These are phyloP conservation scores for Aramus guarauna DNA, from an alignment of 2,113 vertebrate species.

Conservation along the genomic window DNA sequence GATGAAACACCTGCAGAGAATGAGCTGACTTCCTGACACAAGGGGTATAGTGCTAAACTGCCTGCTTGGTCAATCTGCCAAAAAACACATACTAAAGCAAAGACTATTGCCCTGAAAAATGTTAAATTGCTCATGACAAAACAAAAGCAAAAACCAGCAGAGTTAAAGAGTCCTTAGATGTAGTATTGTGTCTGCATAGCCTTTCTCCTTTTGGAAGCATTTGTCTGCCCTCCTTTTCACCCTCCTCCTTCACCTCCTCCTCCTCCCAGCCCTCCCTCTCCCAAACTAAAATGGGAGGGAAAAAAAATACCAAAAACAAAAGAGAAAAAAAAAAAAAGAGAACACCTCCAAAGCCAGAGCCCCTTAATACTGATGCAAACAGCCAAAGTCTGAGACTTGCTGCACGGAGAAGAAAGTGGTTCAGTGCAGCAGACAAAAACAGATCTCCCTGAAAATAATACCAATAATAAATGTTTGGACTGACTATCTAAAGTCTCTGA, in stretches of 20 bases:
- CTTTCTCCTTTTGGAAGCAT: constrained; percentile 49
- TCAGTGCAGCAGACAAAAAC: constrained; percentile 41
- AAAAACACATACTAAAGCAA: constrained; percentile 7
- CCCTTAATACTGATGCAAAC: constrained; percentile 23
- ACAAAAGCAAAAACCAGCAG: constrained; percentile 24
- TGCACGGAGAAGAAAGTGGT: constrained; percentile 40
- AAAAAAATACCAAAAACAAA: neutral
- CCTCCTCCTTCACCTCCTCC: neutral
- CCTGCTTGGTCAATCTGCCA: constrained; percentile 45
- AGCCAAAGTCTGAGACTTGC: constrained; percentile 28
- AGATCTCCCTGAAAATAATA: constrained; percentile 58
- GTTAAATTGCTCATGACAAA: constrained; percentile 58
- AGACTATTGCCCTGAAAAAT: constrained; percentile 50
- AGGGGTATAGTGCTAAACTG: constrained; percentile 28
- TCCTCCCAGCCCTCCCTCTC: neutral
- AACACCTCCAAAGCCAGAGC: neutral
- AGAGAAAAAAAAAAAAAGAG: neutral
- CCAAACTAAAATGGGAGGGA: neutral
- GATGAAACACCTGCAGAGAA: constrained; percentile 75
- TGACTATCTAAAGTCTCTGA: constrained; percentile 65
- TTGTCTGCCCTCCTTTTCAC: constrained; percentile 20
- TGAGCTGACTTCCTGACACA: constrained; percentile 67
- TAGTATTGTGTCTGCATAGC: constrained; percentile 26
- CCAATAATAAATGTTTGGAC: constrained; percentile 58
- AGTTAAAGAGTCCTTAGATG: constrained; percentile 33